phyloP scores from a whole-genome alignment of 2,888 invertebrate species.

The Pyrrhosoma nymphula region DNA sequence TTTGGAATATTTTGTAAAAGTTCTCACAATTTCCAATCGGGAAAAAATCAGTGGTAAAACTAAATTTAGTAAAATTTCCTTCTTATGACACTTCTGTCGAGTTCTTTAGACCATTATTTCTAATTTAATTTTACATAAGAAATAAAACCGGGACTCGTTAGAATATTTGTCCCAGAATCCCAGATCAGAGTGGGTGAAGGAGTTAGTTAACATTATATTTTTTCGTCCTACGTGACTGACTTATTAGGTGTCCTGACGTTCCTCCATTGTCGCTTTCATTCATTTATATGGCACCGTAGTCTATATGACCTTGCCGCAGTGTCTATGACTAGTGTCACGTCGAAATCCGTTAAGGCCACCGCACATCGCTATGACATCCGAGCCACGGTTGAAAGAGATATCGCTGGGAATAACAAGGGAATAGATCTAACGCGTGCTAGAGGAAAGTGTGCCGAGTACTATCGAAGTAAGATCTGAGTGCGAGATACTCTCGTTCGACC shows the following conservation, averaged over 20 bases:
- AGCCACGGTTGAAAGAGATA: background rate
- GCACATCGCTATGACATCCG: background rate
- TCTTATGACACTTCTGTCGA: no score
- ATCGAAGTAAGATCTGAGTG: background rate
- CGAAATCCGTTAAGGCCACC: background rate
- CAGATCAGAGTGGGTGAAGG: background rate
- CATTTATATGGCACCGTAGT: background rate
- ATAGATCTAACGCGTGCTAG: background rate
- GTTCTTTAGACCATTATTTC: no score
- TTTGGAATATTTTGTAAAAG: no score
- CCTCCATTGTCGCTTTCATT: background rate
- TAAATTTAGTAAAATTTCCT: no score
- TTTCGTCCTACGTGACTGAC: background rate
- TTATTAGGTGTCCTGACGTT: background rate
- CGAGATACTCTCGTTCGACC: background rate
- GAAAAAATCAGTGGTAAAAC: no score
- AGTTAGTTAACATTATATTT: background rate
- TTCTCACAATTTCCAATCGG: no score
- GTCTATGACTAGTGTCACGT: background rate
- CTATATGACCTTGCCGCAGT: background rate
- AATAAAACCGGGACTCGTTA: no score
- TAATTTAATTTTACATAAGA: no score
- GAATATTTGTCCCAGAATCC: no score
- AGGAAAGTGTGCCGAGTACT: constrained; percentile 2
- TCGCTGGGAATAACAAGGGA: background rate